A percentile compares a stretch with the other conserved stretches of the same genome.
phyloP scores from a whole-genome alignment of 2,888 invertebrate species.

The Meliscaeva auricollis region DNA sequence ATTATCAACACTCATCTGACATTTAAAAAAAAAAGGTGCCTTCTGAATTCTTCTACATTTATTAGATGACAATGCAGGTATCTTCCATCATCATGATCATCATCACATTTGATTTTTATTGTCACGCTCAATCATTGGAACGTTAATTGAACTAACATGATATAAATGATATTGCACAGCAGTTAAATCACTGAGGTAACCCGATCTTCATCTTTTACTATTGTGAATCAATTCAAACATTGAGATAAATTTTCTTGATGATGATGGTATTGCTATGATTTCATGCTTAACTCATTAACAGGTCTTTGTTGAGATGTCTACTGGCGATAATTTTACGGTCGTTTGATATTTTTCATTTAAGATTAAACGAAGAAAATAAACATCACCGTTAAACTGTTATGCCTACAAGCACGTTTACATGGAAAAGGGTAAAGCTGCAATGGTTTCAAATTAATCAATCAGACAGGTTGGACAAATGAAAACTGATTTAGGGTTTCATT shows the following conservation, averaged over 20 bases:
- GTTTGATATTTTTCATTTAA: slow-evolving; percentile 55
- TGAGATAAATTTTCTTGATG: slow-evolving; percentile 32
- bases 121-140: slow-evolving; percentile 19
- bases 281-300: slow-evolving; percentile 68
- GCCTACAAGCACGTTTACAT: slow-evolving; percentile 18
- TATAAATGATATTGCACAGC: neutral
- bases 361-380: slow-evolving; percentile 1
- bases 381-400: slow-evolving; percentile 45
- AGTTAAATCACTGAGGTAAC: neutral
- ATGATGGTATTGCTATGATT: slow-evolving; percentile 29
- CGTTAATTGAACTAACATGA: slow-evolving; percentile 56
- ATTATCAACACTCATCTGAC: slow-evolving; percentile 4
- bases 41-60: neutral
- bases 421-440: slow-evolving; percentile 29
- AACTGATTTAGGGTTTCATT: slow-evolving; percentile 50
- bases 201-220: neutral
- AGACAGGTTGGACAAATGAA: slow-evolving; percentile 43
- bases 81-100: neutral
- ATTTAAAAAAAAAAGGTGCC: neutral
- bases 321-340: slow-evolving; percentile 45
- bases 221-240: slow-evolving; percentile 11
- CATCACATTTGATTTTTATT: slow-evolving; percentile 35
- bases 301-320: slow-evolving; percentile 49
- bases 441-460: slow-evolving; percentile 25
- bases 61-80: neutral